Percentiles rank a stretch among this genome's conserved stretches.
phyloP scores from a whole-genome alignment of 2,888 invertebrate genomes.

The Cephus sareptanus region DNA sequence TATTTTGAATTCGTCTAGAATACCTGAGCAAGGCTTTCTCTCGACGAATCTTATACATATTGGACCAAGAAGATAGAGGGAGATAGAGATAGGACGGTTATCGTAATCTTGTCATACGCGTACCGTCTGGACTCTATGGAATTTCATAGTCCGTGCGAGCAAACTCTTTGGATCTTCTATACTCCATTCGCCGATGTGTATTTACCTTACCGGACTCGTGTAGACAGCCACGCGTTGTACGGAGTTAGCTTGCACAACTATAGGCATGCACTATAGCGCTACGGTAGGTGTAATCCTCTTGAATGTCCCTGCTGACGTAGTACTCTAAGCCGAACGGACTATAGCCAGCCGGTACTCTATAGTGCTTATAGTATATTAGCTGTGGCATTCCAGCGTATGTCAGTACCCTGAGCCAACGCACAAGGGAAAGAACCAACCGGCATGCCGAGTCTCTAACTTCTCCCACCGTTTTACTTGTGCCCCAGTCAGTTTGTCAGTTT shows the following conservation, averaged over 20 bases:
- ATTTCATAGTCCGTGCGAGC: not conserved
- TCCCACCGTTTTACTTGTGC: constrained; percentile 23
- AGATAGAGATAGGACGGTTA: not conserved
- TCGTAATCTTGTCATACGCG: not conserved
- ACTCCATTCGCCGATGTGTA: not conserved
- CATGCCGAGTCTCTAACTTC: constrained; percentile 9
- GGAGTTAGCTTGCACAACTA: not conserved
- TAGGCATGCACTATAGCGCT: not conserved
- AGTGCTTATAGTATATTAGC: not conserved
- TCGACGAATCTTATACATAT: not conserved
- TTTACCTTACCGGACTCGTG: not conserved
- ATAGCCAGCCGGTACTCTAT: not conserved
- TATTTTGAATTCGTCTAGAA: not conserved
- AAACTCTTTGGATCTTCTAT: not conserved
- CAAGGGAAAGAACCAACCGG: not conserved
- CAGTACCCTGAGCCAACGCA: not conserved
- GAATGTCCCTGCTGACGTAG: not conserved
- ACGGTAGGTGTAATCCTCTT: not conserved
- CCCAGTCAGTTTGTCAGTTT: not conserved
- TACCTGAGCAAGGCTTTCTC: not conserved
- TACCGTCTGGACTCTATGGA: not conserved
- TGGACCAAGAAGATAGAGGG: not conserved
- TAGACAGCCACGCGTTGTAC: not conserved
- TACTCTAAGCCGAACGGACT: not conserved
- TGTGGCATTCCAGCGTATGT: not conserved